Conservation (phyloP, 2,797 vertebrate species). For the Mus spretus region DNA sequence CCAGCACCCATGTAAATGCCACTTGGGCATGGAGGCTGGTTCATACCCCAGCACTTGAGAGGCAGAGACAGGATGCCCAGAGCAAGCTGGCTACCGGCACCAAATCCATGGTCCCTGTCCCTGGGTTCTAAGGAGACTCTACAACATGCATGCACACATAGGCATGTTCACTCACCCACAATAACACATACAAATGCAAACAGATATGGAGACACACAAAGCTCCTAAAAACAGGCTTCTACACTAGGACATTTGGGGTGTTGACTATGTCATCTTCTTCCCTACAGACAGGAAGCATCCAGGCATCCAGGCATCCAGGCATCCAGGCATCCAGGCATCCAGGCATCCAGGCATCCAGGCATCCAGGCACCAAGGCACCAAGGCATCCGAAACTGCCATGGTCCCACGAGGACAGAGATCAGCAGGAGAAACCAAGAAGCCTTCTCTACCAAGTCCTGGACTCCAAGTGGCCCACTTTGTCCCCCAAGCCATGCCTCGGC, state of each 20-base stretch:
- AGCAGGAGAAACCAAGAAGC: fast-evolving
- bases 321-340: no score
- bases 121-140: background rate
- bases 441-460: background rate
- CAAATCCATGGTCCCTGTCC: no score
- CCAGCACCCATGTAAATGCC: background rate
- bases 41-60: background rate
- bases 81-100: background rate
- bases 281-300: background rate
- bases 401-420: background rate
- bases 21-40: background rate
- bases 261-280: background rate
- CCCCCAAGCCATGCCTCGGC: fast-evolving
- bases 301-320: no score
- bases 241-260: no score
- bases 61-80: background rate
- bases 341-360: no score
- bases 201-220: background rate
- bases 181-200: background rate
- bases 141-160: background rate
- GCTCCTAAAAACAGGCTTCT: background rate
- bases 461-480: background rate
- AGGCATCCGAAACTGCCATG: background rate
- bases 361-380: no score
- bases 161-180: background rate